These are phyloP conservation scores for Sarcophaga peregrina DNA, from an alignment of 1,140 invertebrate genomes.

Conservation along the genomic window DNA sequence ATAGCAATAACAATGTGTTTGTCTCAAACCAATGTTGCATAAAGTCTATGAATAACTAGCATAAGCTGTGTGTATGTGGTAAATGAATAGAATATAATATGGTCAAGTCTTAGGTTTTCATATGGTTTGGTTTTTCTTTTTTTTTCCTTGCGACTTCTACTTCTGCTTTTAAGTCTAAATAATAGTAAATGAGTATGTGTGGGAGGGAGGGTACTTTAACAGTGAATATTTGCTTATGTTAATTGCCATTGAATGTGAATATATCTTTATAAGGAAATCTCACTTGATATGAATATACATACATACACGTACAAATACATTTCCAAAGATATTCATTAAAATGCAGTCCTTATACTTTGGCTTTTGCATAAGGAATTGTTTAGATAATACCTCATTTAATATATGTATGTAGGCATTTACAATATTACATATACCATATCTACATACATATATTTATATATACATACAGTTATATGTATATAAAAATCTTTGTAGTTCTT, in stretches of 20 bases:
- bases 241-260: conserved; percentile 67
- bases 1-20: not conserved
- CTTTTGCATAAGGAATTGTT: conserved; percentile 12
- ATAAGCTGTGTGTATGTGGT: not conserved
- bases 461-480: too few species aligned
- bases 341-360: conserved; percentile 57
- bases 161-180: too few species aligned
- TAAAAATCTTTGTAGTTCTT: too few species aligned
- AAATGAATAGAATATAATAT: conserved; percentile 8
- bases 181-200: not conserved
- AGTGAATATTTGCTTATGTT: conserved; percentile 64
- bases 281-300: too few species aligned
- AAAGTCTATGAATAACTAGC: not conserved
- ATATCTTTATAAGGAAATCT: not conserved
- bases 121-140: not conserved
- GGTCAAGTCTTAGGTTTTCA: conserved; percentile 23
- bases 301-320: too few species aligned
- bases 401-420: not conserved
- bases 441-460: too few species aligned
- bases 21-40: not conserved
- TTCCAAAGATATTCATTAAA: conserved; percentile 57
- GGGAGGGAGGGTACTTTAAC: not conserved
- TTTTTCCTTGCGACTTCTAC: too few species aligned
- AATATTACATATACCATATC: not conserved
- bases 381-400: conserved; percentile 5